phyloP scores from a whole-genome alignment of 1,140 invertebrate species.

The Ceratoteleas bidentatus region DNA sequence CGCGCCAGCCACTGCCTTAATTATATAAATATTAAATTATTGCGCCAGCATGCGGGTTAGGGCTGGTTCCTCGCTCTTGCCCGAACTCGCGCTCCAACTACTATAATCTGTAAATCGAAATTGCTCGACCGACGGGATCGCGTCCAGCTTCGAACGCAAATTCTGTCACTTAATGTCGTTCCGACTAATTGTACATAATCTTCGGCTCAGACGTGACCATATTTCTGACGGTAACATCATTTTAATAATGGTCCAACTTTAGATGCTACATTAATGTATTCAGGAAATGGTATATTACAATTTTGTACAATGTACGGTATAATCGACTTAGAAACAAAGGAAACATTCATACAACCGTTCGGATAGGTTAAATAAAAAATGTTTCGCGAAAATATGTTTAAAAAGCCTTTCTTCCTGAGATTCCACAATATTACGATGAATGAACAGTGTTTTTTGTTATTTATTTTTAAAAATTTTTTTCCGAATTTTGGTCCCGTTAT shows the following conservation, averaged over 20 bases:
- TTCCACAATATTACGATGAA: no score
- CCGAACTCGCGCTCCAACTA: conserved; percentile 46
- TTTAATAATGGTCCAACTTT: not conserved
- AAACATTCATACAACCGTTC: no score
- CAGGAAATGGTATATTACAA: no score
- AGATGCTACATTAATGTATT: no score
- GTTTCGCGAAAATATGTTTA: no score
- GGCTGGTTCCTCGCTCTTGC: conserved; percentile 38
- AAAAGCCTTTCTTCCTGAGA: no score
- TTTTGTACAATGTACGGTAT: no score
- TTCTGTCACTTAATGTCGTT: conserved; percentile 52
- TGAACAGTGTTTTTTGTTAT: no score
- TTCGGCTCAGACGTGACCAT: conserved; percentile 19
- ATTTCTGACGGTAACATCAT: not conserved
- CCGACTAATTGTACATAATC: conserved; percentile 43
- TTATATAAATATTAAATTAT: conserved; percentile 80
- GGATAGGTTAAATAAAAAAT: no score
- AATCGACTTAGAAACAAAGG: no score
- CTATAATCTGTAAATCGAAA: conserved; percentile 64
- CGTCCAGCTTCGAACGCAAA: conserved; percentile 56
- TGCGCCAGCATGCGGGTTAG: conserved; percentile 62
- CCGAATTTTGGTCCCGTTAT: no score
- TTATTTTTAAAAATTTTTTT: no score
- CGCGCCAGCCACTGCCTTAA: conserved; percentile 71
- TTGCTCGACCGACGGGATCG: conserved; percentile 45